Conservation (phyloP, 2,888 invertebrate genomes). For the Heteromurus nitidus region DNA sequence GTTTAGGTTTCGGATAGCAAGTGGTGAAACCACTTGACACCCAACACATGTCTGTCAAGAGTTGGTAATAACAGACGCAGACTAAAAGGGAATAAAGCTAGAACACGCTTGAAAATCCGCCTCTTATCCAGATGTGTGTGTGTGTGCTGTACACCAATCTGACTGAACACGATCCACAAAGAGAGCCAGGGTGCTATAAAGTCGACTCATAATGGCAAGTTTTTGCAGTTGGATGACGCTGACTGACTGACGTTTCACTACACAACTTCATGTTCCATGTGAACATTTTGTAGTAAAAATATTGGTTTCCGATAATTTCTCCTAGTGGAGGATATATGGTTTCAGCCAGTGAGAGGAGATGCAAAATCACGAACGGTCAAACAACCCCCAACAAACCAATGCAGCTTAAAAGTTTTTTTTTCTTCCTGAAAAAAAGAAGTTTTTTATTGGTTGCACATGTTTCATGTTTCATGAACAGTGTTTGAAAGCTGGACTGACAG, state of each 20-base stretch:
- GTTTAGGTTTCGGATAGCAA: constrained; percentile 66
- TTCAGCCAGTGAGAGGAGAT: not conserved
- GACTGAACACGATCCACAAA: no score
- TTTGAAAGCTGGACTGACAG: not conserved
- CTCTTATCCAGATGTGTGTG: no score
- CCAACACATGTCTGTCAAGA: constrained; percentile 55
- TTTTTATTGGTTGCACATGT: not conserved
- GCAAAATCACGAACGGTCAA: not conserved
- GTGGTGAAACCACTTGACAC: constrained; percentile 68
- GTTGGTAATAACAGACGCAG: constrained; percentile 7
- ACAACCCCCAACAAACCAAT: no score
- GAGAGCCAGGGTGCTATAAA: not conserved
- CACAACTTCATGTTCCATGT: not conserved
- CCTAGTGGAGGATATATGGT: not conserved
- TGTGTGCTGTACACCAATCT: no score
- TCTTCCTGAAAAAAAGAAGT: not conserved
- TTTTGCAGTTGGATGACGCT: not conserved
- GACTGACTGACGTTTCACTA: constrained; percentile 7
- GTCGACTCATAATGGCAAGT: no score
- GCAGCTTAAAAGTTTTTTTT: not conserved
- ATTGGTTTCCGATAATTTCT: not conserved
- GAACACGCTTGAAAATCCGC: no score
- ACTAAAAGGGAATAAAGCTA: no score
- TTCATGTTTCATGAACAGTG: not conserved
- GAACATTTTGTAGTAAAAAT: not conserved